Base-by-base conservation (phyloP, 1,140 invertebrate genomes). In the Tetragnatha versicolor region DNA sequence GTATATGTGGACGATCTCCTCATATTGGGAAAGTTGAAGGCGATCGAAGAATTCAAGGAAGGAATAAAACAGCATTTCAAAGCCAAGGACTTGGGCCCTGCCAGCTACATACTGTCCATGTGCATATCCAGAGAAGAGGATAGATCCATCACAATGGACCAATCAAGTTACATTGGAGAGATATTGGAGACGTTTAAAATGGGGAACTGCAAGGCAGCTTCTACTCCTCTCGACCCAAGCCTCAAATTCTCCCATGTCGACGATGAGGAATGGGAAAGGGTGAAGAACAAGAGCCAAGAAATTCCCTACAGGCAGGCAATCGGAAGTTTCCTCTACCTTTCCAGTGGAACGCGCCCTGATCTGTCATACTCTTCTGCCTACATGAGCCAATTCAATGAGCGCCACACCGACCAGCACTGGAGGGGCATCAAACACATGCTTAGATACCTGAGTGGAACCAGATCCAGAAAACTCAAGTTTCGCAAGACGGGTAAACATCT, bases 351-450 rank as follows among this genome's bases (percentile, higher is more conserved):
- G 17, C 72, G 87, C 25, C 88, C 88, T 53, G 87, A 88, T 79
- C 87, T 88, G 29, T 61, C 85, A 1, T 87, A 81, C 82, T 82
- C 86, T 37, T 85, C 88, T 0, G 85, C 83, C 79, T 84, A 83
- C 42, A 80, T 88, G 20, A 86, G 85, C 72, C 87, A 87, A 80
- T 88, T 87, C 73, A 85, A 86, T 81, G 45, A 47, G 31, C 45
- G 27, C 9, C 61, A 61, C 53, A 47, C 20, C 20, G 27, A 35
- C 33, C 47, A 72, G 29, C 85, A 83, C 66, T 83, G 80, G 79
- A 79, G 84, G 61, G 84, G 84, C 82, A 84, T 83, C 2, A 84
- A 82, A 49, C 82, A 84, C 55, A 45, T 79, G 12, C 55, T 81
- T 80, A 70, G 27, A 63, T 81, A 63, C 35, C 82, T 82, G 35